phyloP scores from a whole-genome alignment of 2,888 invertebrate genomes.

The Drosophila robusta region DNA sequence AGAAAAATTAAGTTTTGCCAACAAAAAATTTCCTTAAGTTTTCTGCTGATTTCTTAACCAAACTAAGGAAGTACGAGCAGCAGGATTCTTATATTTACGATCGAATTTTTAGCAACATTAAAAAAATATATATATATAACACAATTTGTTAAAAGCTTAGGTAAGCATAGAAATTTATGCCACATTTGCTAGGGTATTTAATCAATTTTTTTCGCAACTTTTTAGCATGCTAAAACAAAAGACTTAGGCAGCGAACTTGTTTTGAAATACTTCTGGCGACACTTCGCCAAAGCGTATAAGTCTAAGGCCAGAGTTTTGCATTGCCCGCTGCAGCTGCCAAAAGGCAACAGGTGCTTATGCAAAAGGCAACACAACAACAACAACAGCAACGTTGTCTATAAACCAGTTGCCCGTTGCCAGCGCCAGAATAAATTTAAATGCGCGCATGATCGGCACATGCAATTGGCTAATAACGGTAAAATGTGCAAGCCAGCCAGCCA shows the following conservation, averaged over 20 bases:
- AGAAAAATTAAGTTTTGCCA: too few relatives aligned
- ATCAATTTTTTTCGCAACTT: too few relatives aligned
- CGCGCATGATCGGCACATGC: constrained; percentile 60
- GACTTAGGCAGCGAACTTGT: constrained; percentile 64
- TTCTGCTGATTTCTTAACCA: too few relatives aligned
- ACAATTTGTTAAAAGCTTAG: too few relatives aligned
- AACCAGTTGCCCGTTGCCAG: constrained; percentile 55
- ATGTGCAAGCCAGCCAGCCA: constrained; percentile 39
- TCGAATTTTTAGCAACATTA: too few relatives aligned
- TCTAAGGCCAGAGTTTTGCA: constrained; percentile 23
- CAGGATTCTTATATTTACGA: too few relatives aligned
- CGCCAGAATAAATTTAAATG: constrained; percentile 74
- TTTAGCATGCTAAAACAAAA: constrained; percentile 27
- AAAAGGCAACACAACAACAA: constrained; percentile 35
- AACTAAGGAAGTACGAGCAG: too few relatives aligned
- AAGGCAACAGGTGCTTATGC: constrained; percentile 61
- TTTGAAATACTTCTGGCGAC: constrained; percentile 54
- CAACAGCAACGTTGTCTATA: constrained; percentile 23
- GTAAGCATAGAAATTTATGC: too few relatives aligned
- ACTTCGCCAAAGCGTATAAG: background rate
- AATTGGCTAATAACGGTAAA: constrained; percentile 75
- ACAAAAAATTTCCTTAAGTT: too few relatives aligned
- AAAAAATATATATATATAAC: too few relatives aligned
- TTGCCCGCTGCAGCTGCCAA: constrained; percentile 41
- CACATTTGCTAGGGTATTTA: too few relatives aligned